Base-by-base conservation (phyloP, 2,797 vertebrate species). In the Anabacerthia variegaticeps region DNA sequence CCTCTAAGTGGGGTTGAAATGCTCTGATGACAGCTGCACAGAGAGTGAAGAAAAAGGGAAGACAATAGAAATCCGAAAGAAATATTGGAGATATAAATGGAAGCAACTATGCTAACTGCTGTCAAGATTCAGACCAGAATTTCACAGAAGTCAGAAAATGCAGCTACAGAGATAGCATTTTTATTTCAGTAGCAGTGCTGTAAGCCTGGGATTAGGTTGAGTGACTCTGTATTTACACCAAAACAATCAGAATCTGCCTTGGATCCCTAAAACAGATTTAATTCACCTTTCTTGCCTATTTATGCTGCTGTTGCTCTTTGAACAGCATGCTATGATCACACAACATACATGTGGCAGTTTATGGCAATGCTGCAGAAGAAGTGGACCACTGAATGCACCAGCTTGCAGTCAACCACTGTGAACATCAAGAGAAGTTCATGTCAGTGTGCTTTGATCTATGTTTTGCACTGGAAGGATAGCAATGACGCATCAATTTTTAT, bases 21-120 rank as follows among this genome's bases (percentile, higher is more conserved):
- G 67, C 34, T 48, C 12, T 36, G 90, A 83, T 94, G 93, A 95
- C 96, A 97, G 96, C 96, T 97, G 95, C 68, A 77, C 72, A 87
- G 93, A 94, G 66, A 96, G 77, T 77, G 68, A 87, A 88, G 89
- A 94, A 37, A 84, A 87, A 95, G 80, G 62, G 44, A 83, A 92
- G 79, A 89, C 88, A 87, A 85, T 92, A 88, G 95, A 89, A 82
- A 71, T 22, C 39, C 8, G 32, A 69, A 91, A 78, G 86, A 93
- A 76, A 84, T 82, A 67, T 65, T 89, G 49, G 52, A 56, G 89
- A 65, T 77, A 82, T 85, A 96, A 95, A 94, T 88, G 83, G 89
- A 92, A 95, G 43, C 67, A 87, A 65, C 67, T 49, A 55, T 36
- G 28, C 59, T 54, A 89, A 79, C 74, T 44, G 28, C 88, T 85